Conservation (phyloP, 2,797 vertebrate genomes). For the Pseudotriccus pelzelni region DNA sequence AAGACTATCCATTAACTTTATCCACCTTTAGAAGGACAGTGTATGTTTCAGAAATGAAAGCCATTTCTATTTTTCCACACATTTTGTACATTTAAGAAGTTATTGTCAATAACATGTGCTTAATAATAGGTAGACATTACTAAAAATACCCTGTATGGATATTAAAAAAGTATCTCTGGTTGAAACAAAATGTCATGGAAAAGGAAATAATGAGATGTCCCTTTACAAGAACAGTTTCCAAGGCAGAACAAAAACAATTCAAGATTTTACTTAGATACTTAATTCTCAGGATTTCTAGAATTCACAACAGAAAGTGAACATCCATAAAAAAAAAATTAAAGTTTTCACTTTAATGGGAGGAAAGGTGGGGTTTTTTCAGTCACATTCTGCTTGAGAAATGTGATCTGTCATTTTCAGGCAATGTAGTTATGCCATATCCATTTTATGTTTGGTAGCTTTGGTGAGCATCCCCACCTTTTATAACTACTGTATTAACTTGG, state of each 20-base stretch:
- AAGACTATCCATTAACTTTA: not conserved
- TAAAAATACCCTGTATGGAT: not conserved
- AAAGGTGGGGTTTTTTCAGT: not conserved
- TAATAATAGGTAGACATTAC: not conserved
- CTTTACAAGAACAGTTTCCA: not conserved
- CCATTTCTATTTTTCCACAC: not conserved
- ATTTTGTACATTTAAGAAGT: not conserved
- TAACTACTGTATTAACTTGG: not conserved
- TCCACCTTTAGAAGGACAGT: not conserved
- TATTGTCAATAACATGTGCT: not conserved
- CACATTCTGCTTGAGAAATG: not conserved
- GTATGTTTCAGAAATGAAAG: not conserved
- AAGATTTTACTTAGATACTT: not conserved
- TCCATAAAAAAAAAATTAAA: not conserved
- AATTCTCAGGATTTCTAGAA: not conserved
- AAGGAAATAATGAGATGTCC: not conserved
- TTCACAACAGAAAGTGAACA: not conserved
- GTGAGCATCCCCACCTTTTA: not conserved
- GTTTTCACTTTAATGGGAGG: not conserved
- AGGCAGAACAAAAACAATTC: not conserved
- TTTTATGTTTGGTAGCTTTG: not conserved
- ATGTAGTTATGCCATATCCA: not conserved
- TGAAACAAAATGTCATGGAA: not conserved
- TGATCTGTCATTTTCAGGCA: not conserved
- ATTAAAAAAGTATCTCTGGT: not conserved